Evolutionary conservation across 2,888 invertebrate genomes (phyloP).

Genomic region (Sesamia inferens): DNA sequence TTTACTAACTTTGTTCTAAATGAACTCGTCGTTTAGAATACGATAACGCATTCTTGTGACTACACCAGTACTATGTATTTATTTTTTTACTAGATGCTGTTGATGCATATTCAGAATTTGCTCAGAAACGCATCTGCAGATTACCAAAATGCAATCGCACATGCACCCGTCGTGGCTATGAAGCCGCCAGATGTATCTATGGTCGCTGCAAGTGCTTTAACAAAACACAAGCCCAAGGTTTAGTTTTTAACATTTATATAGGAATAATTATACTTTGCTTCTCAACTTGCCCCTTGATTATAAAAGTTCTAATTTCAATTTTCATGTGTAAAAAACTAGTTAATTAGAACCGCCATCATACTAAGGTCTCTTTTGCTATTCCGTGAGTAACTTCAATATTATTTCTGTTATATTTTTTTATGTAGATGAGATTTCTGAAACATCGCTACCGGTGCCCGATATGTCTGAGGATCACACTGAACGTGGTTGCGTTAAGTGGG

Average conservation of each 20-base stretch:
- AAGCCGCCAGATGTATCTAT: constrained; percentile 27
- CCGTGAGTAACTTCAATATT: background rate
- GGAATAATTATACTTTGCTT: background rate
- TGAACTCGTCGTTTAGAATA: background rate
- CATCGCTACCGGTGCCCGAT: too few species aligned
- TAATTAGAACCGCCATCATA: background rate
- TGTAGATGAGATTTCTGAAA: too few species aligned
- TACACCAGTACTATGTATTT: too few species aligned
- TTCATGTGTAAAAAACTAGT: background rate
- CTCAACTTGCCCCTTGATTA: background rate
- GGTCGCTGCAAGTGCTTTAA: constrained; percentile 23
- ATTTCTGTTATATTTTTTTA: background rate
- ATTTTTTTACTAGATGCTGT: background rate
- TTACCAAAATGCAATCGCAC: background rate
- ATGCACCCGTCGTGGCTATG: constrained; percentile 20
- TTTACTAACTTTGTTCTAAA: background rate
- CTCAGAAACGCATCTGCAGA: background rate
- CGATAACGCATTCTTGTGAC: too few species aligned
- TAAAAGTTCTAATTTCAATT: background rate
- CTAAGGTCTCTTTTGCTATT: background rate
- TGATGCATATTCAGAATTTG: background rate
- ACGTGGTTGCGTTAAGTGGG: constrained; percentile 15
- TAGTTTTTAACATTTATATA: background rate
- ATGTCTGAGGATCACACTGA: too few species aligned
- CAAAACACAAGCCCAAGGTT: constrained; percentile 1